Evolutionary conservation across 2,797 vertebrate genomes (phyloP).

Genomic region (Moxostoma hubbsi): DNA sequence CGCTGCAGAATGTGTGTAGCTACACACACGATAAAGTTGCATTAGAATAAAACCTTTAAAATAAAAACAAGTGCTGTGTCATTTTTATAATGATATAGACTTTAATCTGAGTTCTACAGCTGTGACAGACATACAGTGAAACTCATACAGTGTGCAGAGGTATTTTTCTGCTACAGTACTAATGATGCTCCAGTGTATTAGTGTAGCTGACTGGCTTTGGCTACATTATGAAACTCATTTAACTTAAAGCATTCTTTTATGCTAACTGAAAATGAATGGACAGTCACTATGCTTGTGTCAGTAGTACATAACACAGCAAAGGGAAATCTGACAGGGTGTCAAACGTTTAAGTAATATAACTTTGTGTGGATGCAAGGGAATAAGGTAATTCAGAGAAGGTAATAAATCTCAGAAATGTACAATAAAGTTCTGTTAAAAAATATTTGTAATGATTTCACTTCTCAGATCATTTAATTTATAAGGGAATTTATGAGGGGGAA

Average conservation of each 20-base stretch:
- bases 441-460: neutral
- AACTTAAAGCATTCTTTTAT: neutral
- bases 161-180: conserved; percentile 45
- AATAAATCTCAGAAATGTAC: neutral
- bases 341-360: neutral
- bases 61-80: conserved; percentile 20
- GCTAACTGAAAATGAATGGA: neutral
- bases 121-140: conserved; percentile 62
- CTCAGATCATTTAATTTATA: neutral
- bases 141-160: conserved; percentile 57
- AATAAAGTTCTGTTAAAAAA: conserved; percentile 10
- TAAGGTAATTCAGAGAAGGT: neutral
- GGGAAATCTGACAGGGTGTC: neutral
- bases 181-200: conserved; percentile 51
- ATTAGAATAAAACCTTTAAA: conserved; percentile 42
- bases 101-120: conserved; percentile 75
- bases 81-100: conserved; percentile 26
- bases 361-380: neutral
- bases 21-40: conserved; percentile 19
- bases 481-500: neutral
- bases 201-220: conserved; percentile 26
- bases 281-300: neutral
- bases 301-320: neutral
- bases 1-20: conserved; percentile 10
- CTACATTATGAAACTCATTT: neutral